These are phyloP conservation scores for Phymatocera aterrima DNA, from an alignment of 2,888 invertebrate species.

Conservation along the genomic window DNA sequence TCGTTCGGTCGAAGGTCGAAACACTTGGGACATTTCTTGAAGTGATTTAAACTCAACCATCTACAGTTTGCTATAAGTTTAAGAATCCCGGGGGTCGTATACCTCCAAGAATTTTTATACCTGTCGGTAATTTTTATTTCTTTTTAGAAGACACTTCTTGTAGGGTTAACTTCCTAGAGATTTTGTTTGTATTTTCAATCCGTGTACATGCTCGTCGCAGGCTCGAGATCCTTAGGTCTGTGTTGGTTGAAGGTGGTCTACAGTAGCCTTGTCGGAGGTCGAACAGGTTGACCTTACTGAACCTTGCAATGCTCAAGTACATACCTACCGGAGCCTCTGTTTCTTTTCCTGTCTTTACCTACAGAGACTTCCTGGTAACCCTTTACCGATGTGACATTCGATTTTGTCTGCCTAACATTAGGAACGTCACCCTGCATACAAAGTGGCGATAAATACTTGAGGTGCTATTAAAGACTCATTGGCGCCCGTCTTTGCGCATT, in stretches of 20 bases:
- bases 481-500: no score
- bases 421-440: background rate
- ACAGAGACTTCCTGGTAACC: background rate
- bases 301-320: slow-evolving; percentile 6
- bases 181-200: slow-evolving; percentile 21
- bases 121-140: background rate
- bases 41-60: background rate
- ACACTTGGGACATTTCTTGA: background rate
- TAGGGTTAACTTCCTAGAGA: slow-evolving; percentile 34
- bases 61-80: background rate
- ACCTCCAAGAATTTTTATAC: slow-evolving; percentile 15
- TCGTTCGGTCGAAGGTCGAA: background rate
- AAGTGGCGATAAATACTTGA: background rate
- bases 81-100: background rate
- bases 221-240: background rate
- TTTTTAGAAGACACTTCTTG: background rate
- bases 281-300: slow-evolving; percentile 32
- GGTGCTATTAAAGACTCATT: no score
- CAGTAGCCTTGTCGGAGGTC: slow-evolving; percentile 42
- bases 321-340: slow-evolving; percentile 21
- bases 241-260: slow-evolving; percentile 12
- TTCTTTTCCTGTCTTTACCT: slow-evolving; percentile 10
- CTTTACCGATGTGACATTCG: background rate
- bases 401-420: background rate
- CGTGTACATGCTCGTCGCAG: slow-evolving; percentile 13